These are phyloP conservation scores for Garrulus glandarius DNA, from an alignment of 2,797 vertebrate genomes.

Conservation along the genomic window DNA sequence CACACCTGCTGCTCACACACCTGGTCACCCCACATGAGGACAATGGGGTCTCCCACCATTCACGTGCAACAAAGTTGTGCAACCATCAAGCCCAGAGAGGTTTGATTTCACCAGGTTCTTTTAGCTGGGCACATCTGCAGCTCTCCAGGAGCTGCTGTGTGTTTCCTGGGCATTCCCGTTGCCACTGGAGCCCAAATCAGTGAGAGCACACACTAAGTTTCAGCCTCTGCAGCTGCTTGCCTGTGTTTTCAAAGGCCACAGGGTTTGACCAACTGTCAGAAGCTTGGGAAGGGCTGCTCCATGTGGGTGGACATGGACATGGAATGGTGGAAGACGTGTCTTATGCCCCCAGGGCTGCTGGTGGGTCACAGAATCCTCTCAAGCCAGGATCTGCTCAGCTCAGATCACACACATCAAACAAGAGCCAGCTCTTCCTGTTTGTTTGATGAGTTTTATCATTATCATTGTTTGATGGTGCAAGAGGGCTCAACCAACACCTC, in stretches of 20 bases:
- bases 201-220: not conserved
- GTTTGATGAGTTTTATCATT: not conserved
- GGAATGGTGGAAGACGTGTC: not conserved
- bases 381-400: not conserved
- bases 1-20: not conserved
- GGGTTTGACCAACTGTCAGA: not conserved
- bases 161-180: not conserved
- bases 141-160: not conserved
- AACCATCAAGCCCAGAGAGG: not conserved
- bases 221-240: not conserved
- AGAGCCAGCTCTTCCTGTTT: not conserved
- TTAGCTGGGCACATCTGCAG: not conserved
- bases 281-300: not conserved
- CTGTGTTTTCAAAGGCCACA: not conserved
- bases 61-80: accelerated
- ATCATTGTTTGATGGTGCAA: not conserved
- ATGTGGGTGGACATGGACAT: not conserved
- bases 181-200: not conserved
- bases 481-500: not conserved
- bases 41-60: not conserved
- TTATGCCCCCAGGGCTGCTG: not conserved
- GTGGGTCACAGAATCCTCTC: not conserved
- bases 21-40: not conserved
- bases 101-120: not conserved
- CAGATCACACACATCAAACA: not conserved